These are phyloP conservation scores for Epizoanthus scotinus DNA, from an alignment of 92 coral and sea anemone genomes.

Conservation along the genomic window DNA sequence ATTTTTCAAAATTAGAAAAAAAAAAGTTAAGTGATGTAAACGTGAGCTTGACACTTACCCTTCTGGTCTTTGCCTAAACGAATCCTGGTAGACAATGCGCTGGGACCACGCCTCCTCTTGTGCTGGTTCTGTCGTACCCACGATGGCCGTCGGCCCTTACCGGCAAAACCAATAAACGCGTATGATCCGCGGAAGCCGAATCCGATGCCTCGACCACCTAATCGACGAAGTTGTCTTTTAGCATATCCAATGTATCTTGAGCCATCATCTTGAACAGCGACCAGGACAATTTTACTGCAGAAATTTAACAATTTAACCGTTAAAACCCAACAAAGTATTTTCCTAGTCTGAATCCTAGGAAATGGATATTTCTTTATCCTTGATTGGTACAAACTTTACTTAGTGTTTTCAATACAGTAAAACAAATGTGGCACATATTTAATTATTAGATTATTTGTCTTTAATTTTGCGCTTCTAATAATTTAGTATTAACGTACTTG, in stretches of 20 bases:
- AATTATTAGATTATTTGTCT: no score
- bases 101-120: constrained; percentile 26
- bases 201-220: constrained; percentile 20
- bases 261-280: constrained; percentile 23
- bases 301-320: neutral
- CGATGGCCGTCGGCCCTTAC: constrained; percentile 7
- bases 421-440: no score
- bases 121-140: constrained; percentile 20
- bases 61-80: constrained; percentile 23
- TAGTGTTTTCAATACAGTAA: no score
- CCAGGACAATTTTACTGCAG: constrained; percentile 14
- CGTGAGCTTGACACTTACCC: neutral
- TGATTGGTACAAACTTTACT: no score
- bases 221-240: constrained; percentile 4
- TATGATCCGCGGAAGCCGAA: constrained; percentile 26
- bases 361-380: no score
- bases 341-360: no score
- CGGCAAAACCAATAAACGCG: constrained; percentile 12
- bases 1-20: no score
- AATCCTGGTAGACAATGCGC: constrained; percentile 22
- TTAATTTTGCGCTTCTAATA: no score
- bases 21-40: no score
- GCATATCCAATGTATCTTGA: constrained; percentile 26
- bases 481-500: no score
- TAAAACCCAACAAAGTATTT: no score